phyloP scores from a whole-genome alignment of 2,113 vertebrate species.

The Meles meles region DNA sequence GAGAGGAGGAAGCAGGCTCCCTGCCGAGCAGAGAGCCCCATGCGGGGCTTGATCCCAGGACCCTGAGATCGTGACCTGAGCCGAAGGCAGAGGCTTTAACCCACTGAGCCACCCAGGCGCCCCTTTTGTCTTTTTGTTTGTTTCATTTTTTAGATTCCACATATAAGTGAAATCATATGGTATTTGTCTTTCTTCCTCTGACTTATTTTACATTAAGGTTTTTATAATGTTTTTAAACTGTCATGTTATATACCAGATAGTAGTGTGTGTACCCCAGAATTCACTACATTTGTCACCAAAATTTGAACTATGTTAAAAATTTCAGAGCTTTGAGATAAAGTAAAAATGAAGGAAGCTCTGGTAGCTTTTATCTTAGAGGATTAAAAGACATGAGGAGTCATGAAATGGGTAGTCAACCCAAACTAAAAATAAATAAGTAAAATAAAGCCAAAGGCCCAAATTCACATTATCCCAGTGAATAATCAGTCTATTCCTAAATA shows the following conservation, averaged over 20 bases:
- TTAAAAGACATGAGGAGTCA: not conserved
- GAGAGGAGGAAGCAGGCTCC: no score
- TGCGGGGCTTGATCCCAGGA: no score
- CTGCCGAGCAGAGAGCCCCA: no score
- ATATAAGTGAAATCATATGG: not conserved
- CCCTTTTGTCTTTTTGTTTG: not conserved
- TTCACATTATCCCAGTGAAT: not conserved
- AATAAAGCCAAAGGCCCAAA: not conserved
- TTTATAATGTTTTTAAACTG: not conserved
- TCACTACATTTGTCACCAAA: accelerated
- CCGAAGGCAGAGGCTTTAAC: no score
- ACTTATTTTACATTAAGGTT: not conserved
- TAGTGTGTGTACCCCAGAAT: not conserved
- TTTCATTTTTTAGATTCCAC: not conserved
- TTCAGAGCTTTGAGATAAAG: not conserved
- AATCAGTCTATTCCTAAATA: not conserved
- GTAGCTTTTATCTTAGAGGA: not conserved
- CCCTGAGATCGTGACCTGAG: no score
- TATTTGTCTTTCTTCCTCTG: not conserved
- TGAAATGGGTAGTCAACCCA: not conserved
- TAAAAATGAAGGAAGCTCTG: not conserved
- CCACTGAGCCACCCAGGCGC: no score
- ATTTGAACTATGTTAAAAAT: not conserved
- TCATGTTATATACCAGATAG: not conserved
- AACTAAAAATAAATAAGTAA: not conserved